Base-by-base conservation (phyloP, 2,113 vertebrate species). In the Bufo bufo region DNA sequence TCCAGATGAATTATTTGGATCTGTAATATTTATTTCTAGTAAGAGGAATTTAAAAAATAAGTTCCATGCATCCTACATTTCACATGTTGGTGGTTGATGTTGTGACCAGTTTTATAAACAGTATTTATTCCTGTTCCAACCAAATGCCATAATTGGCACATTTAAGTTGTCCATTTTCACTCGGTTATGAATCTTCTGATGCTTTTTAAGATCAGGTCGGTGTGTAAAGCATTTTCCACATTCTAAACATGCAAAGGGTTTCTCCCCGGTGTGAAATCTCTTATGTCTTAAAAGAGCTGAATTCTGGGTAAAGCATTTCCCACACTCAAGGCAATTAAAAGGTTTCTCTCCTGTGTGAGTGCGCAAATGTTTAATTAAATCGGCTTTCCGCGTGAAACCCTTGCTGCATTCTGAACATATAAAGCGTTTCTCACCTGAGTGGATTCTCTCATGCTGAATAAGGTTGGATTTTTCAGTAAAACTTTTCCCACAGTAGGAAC, bases 401-500 rank as follows among this genome's bases (percentile, higher is more conserved):
- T 82, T 82, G 7, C 56, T 8, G 14, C 79, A 82, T 47, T 82
- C 58, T 5, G 79, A 61, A 45, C 79, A 82, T 16, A 33, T 45
- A 43, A 45, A 82, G 4, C 23, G 79, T 8, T 82, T 82, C 33
- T 78, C 77, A 6, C 77, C 49, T 0, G 78, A 33, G 54, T 81
- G 78, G 33, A 59, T 81, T 58, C 54, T 59, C 56, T 81, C 54
- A 47, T 81, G 78, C 4, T 58, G 54, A 20, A 59, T 81, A 19
- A 81, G 78, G 17, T 81, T 81, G 1, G 78, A 81, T 11, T 33
- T 59, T 47, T 58, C 58, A 11, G 78, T 45, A 59, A 81, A 81
- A 19, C 78, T 19, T 81, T 81, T 81, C 14, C 56, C 78, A 61
- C 78, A 81, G 56, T 17, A 54, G 7, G 56, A 59, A 59, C 78